phyloP scores from a whole-genome alignment of 1,140 invertebrate genomes.

The Drosophila ercepeae region DNA sequence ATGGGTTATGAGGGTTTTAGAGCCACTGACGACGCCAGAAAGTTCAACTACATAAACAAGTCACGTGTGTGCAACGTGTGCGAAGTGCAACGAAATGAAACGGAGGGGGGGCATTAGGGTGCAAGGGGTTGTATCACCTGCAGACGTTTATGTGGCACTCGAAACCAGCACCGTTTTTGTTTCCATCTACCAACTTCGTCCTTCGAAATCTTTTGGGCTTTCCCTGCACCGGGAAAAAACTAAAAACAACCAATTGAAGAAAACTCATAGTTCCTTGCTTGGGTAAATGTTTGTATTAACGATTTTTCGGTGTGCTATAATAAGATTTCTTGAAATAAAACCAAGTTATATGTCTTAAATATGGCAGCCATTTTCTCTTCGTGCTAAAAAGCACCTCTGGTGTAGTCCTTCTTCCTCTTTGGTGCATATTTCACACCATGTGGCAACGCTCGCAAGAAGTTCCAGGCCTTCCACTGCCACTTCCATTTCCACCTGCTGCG shows the following conservation, averaged over 20 bases:
- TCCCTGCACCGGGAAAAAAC: conserved; percentile 2
- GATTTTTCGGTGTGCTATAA: not conserved
- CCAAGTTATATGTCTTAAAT: not conserved
- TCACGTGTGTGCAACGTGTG: conserved; percentile 79
- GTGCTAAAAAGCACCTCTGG: not conserved
- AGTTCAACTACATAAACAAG: conserved; percentile 81
- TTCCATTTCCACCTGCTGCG: conserved; percentile 31
- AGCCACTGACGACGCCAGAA: conserved; percentile 39
- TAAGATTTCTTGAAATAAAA: not conserved
- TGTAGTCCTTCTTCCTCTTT: conserved; percentile 17
- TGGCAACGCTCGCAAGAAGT: conserved; percentile 67
- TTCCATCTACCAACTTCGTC: conserved; percentile 43
- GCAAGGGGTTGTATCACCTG: conserved; percentile 23
- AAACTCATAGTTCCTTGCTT: too few species aligned
- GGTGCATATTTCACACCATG: conserved; percentile 79
- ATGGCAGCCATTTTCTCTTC: not conserved
- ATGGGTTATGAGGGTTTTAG: conserved; percentile 42
- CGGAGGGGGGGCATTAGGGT: conserved; percentile 4
- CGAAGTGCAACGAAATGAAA: conserved; percentile 73
- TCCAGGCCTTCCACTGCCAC: conserved; percentile 13
- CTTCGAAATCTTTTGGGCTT: conserved; percentile 13
- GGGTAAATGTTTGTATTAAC: too few species aligned
- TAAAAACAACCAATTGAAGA: too few species aligned
- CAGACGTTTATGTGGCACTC: conserved; percentile 63
- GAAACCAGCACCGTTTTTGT: conserved; percentile 58